A percentile compares a stretch with the other conserved stretches of the same genome.
Evolutionary conservation across 2,113 vertebrate genomes (phyloP).

Genomic region (Oreamnos americanus): DNA sequence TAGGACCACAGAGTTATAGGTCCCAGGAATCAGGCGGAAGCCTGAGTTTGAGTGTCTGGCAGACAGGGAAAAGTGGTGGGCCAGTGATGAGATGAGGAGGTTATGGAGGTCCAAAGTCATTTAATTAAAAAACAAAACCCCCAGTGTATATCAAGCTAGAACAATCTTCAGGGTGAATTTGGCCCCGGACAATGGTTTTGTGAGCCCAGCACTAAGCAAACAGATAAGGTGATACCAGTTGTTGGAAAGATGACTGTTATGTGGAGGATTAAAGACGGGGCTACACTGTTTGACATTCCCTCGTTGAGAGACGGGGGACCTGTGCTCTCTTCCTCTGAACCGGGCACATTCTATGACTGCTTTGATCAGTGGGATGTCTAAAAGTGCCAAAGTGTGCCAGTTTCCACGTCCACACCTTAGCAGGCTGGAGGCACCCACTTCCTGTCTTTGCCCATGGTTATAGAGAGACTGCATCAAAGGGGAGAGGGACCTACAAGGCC

Average conservation of each 20-base stretch:
- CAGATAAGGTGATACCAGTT: fast-evolving
- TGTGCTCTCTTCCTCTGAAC: no score
- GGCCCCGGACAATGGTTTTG: neutral
- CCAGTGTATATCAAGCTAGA: neutral
- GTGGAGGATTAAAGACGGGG: fast-evolving
- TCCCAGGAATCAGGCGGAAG: neutral
- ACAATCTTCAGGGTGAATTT: neutral
- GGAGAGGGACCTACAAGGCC: fast-evolving
- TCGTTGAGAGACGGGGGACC: fast-evolving
- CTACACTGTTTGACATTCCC: neutral
- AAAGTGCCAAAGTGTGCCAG: fast-evolving
- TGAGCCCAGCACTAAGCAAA: neutral
- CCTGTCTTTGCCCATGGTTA: neutral
- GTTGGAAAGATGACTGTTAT: fast-evolving
- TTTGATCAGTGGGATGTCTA: neutral
- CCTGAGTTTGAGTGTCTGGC: neutral
- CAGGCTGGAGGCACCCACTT: neutral
- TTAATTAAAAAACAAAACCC: neutral
- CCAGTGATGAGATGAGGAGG: neutral
- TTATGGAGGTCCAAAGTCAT: neutral
- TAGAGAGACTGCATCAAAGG: fast-evolving
- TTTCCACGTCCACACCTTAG: neutral
- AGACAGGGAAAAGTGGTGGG: neutral
- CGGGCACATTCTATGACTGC: fast-evolving
- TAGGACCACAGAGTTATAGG: no score